Evolutionary conservation across 2,888 invertebrate genomes (phyloP), one percentile per base, ranked within the genome.

Genomic region (Pristionchus exspectatus): DNA sequence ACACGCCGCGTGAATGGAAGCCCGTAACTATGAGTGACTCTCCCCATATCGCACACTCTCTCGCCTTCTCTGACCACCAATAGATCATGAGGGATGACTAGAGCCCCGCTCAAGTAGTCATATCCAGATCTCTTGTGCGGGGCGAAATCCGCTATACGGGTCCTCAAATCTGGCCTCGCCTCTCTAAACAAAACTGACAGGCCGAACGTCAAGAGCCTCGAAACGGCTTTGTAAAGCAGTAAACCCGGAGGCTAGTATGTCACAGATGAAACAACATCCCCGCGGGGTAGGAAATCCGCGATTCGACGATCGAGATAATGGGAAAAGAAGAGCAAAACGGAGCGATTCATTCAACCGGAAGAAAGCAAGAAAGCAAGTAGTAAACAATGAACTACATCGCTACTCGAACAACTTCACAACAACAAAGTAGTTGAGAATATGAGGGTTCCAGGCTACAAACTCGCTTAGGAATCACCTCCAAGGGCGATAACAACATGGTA

Each of bases 401-500:
- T 12, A 44, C 14, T 33, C 30, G 33, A 33, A 18, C 21, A 9
- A 74, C 30, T 18, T 18, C n/a, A 33, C 33, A 33, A 74, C 38
- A 38, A 21, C 30, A 74, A 30, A 74, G 12, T 33, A 74, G 74
- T 59, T 4, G 24, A 59, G 14, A 59, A 24, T 44, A 44, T 2
- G 0, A 77, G 77, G 24, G 50, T 77, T 44, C 44, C 44, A 77
- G 18, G 24, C 77, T 38, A 44, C 44, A 77, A 77, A 14, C 74
- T 27, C 66, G 24, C 66, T 24, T 7, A n/a, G 33, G 72, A 72
- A 33, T 21, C 30, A 30, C 72, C 27, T 9, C 72, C 77, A 77
- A 44, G 77, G 77, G 50, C 77, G 50, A 77, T 33, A 77, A 77
- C 77, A 77, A 77, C 77, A 77, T 44, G 77, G 77, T 77, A 77